Percentiles rank a stretch among this genome's conserved stretches.
Evolutionary conservation across 2,888 invertebrate species (phyloP).

Genomic region (Lamellibrachia columna): DNA sequence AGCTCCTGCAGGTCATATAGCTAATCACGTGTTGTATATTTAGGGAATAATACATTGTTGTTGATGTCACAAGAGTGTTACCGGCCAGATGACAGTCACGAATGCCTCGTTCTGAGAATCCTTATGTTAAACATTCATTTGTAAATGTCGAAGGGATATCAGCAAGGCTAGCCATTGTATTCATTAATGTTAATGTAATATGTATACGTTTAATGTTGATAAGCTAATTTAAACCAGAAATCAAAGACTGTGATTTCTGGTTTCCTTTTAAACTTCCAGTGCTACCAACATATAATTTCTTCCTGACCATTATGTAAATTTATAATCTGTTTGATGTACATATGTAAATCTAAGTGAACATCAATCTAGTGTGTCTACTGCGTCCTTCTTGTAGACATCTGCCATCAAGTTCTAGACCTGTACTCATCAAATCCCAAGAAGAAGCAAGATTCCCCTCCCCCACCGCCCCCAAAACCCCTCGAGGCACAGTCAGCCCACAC

Average conservation of each 20-base stretch:
- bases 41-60: too few species aligned
- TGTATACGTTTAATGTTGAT: too few species aligned
- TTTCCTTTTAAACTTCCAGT: too few species aligned
- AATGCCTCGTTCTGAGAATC: too few species aligned
- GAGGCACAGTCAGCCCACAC: constrained; percentile 17
- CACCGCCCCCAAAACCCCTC: constrained; percentile 45
- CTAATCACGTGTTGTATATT: background rate
- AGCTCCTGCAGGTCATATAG: background rate
- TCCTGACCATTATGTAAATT: background rate
- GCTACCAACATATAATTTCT: background rate
- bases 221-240: too few species aligned
- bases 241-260: too few species aligned
- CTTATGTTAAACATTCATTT: too few species aligned
- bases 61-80: too few species aligned
- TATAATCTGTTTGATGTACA: background rate
- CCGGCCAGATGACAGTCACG: too few species aligned
- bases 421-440: constrained; percentile 68
- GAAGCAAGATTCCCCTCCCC: constrained; percentile 52
- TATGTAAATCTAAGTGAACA: background rate
- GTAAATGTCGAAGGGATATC: too few species aligned
- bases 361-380: background rate
- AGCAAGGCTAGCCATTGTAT: too few species aligned
- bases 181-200: too few species aligned
- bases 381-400: constrained; percentile 77
- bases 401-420: constrained; percentile 90